phyloP scores from a whole-genome alignment of 2,113 vertebrate species.

The Raja brachyura region DNA sequence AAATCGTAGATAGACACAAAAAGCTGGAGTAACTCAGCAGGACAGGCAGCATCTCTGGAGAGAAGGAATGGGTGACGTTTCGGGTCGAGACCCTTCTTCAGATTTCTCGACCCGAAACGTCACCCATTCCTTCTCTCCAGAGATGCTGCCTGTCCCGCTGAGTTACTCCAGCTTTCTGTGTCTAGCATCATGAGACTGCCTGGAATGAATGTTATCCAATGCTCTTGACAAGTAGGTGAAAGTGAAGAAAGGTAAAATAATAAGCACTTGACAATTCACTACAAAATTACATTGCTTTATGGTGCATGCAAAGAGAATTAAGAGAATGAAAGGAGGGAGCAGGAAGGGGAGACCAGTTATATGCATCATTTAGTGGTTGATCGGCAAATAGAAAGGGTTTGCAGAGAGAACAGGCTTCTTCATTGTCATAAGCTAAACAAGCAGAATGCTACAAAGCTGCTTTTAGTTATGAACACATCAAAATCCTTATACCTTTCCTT shows the following conservation, averaged over 20 bases:
- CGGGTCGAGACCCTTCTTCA: no score
- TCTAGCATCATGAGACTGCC: not conserved
- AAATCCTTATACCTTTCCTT: not conserved
- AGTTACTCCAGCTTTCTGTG: no score
- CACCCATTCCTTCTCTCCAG: no score
- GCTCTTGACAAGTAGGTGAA: not conserved
- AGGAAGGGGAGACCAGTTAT: not conserved
- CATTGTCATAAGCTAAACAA: constrained; percentile 8
- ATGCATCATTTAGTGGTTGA: not conserved
- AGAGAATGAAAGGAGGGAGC: not conserved
- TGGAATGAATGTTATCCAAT: not conserved
- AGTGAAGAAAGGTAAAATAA: not conserved
- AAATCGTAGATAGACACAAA: no score
- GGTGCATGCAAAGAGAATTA: not conserved
- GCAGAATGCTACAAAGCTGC: not conserved
- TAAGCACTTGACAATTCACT: not conserved
- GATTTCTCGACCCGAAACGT: no score
- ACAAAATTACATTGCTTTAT: not conserved
- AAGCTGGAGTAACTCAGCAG: no score
- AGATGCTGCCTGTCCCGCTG: no score
- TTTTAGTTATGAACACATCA: not conserved
- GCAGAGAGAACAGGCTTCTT: not conserved
- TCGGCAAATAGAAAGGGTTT: not conserved
- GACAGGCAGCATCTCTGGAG: no score
- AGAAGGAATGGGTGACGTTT: no score